A percentile compares a stretch with the other conserved stretches of the same genome.
Conservation (phyloP, 1,140 invertebrate genomes). For the Oedothorax gibbosus region DNA sequence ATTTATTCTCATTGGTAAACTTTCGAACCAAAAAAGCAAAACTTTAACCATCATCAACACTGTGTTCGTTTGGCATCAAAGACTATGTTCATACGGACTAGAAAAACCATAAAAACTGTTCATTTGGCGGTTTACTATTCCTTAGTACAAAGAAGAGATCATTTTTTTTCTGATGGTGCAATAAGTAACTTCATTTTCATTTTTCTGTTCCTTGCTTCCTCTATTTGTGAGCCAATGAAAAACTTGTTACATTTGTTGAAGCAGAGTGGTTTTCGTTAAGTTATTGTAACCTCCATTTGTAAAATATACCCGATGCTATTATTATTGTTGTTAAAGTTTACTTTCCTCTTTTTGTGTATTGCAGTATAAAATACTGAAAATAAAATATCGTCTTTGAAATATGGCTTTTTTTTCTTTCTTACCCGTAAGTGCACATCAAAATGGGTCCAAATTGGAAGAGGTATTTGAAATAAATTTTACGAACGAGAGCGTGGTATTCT, state of each 20-base stretch:
- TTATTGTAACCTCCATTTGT: constrained; percentile 40
- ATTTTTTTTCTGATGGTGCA: constrained; percentile 29
- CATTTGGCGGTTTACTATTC: constrained; percentile 3
- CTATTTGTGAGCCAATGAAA: no score
- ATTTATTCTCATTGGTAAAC: constrained; percentile 4
- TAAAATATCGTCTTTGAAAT: background rate
- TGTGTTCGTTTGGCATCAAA: no score
- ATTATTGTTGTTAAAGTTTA: constrained; percentile 42
- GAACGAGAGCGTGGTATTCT: no score
- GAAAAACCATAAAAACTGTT: no score
- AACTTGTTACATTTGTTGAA: no score
- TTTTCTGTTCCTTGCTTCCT: background rate
- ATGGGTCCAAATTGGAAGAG: no score
- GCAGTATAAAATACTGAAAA: constrained; percentile 40
- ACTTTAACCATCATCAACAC: no score
- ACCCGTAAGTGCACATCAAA: no score
- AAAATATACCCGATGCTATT: constrained; percentile 11
- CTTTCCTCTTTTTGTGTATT: constrained; percentile 42
- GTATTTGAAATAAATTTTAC: no score
- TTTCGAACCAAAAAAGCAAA: no score
- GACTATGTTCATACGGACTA: no score
- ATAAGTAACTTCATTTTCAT: constrained; percentile 29
- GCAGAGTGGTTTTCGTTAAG: constrained; percentile 13
- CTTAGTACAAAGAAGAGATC: constrained; percentile 28
- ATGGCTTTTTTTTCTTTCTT: no score